Evolutionary conservation across 2,113 vertebrate genomes (phyloP).

Genomic region (Merops nubicus): DNA sequence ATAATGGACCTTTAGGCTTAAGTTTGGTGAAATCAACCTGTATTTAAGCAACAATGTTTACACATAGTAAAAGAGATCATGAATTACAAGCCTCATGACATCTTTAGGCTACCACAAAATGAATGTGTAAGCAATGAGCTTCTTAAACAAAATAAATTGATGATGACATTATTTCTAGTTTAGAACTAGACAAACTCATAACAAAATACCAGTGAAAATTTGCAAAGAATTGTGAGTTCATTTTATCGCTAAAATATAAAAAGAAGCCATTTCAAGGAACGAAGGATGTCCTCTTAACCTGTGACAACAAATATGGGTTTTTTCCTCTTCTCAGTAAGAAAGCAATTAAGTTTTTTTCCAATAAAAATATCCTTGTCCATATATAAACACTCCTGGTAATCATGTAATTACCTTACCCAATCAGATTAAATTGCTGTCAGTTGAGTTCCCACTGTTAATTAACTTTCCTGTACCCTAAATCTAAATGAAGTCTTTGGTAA

Average conservation of each 20-base stretch:
- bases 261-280: conserved; percentile 63
- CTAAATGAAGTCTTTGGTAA: conserved; percentile 84
- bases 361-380: conserved; percentile 87
- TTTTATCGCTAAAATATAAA: conserved; percentile 12
- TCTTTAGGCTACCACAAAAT: background rate
- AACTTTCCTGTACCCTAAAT: conserved; percentile 73
- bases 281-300: conserved; percentile 76
- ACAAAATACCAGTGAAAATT: background rate
- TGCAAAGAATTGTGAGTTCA: background rate
- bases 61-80: background rate
- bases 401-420: conserved; percentile 87
- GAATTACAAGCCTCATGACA: conserved; percentile 13
- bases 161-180: background rate
- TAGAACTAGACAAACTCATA: background rate
- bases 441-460: conserved; percentile 76
- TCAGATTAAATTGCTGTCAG: conserved; percentile 84
- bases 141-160: background rate
- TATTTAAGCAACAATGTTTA: conserved; percentile 18
- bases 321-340: conserved; percentile 81
- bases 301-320: conserved; percentile 76
- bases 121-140: background rate
- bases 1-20: background rate
- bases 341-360: conserved; percentile 83
- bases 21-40: background rate
- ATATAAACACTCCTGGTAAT: conserved; percentile 87